Evolutionary conservation across 1,140 invertebrate genomes (phyloP).

Genomic region (Hycleus phaleratus): DNA sequence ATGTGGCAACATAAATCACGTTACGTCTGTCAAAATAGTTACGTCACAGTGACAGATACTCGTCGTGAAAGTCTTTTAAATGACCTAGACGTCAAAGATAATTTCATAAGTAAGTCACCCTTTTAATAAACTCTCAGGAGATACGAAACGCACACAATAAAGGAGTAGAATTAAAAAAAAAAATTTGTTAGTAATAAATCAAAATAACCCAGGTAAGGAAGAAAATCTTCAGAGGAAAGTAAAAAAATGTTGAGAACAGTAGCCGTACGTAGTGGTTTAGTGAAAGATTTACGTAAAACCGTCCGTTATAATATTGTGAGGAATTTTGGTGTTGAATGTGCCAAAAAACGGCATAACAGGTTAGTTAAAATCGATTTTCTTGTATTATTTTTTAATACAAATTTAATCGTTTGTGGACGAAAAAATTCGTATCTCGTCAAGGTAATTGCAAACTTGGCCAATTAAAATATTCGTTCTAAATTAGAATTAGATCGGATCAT

Average conservation of each 20-base stretch:
- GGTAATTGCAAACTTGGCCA: no score
- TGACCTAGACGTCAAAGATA: conserved; percentile 29
- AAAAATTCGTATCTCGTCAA: no score
- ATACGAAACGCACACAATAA: neutral
- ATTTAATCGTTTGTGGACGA: no score
- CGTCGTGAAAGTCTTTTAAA: conserved; percentile 33
- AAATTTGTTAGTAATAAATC: no score
- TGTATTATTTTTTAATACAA: no score
- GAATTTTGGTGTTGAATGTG: conserved; percentile 52
- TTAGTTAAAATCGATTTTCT: conserved; percentile 32
- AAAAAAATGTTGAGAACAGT: conserved; percentile 56
- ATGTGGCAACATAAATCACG: neutral
- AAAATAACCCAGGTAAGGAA: no score
- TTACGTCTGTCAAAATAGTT: conserved; percentile 5
- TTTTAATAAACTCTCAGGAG: conserved; percentile 9
- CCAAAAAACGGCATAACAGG: conserved; percentile 55
- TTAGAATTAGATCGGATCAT: no score
- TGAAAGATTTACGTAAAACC: conserved; percentile 50
- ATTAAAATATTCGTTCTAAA: no score
- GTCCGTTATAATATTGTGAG: conserved; percentile 49
- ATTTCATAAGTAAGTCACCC: conserved; percentile 21
- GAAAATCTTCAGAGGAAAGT: conserved; percentile 1
- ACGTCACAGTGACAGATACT: conserved; percentile 9
- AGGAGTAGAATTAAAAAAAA: no score
- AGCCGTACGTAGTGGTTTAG: conserved; percentile 54